Base-by-base conservation (phyloP, 2,797 vertebrate genomes). In the Anas bernieri region DNA sequence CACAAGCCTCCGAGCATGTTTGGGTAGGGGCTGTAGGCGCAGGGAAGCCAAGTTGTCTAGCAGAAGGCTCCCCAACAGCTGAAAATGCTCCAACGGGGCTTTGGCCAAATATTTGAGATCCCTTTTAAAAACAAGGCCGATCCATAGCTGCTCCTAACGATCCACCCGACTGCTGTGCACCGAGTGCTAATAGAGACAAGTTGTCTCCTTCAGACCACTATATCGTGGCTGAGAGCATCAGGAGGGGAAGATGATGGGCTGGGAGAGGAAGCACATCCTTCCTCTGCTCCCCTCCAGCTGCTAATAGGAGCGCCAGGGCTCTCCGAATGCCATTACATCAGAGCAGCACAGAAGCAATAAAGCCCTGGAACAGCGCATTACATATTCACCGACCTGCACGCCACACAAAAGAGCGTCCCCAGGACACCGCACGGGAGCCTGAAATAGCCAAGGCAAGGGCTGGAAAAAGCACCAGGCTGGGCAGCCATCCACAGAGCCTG, bases 191-290 rank as follows among this genome's bases (percentile, higher is more conserved):
- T 61, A 94, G 91, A 94, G 91, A 96, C 72, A 88, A 91, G 90
- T 74, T 95, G 90, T 79, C 91, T 95, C 92, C 88, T 92, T 90
- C 64, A 93, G 63, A 63, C 72, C 81, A 90, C 86, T 96, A 64
- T 50, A 88, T 85, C 92, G 86, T 39, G 55, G 83, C 91, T 92
- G 86, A 96, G 83, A 96, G 83, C 91, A 95, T 88, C 91, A 77
- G 90, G 67, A 84, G 75, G 86, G 80, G 77, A 96, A 92, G 92
- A 77, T 33, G 67, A 96, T 86, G 80, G 56, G 81, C 86, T 94
- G 76, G 30, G 78, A 95, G 83, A 94, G 77, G 89, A 96, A 94
- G 91, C 90, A 77, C 94, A 86, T 92, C 91, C 91, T 92, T 96
- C 85, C 85, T 92, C 39, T 50, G 48, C 88, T 82, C 70, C 91